Evolutionary conservation across 2,113 vertebrate genomes (phyloP).

Genomic region (Ibidorhyncha struthersii): DNA sequence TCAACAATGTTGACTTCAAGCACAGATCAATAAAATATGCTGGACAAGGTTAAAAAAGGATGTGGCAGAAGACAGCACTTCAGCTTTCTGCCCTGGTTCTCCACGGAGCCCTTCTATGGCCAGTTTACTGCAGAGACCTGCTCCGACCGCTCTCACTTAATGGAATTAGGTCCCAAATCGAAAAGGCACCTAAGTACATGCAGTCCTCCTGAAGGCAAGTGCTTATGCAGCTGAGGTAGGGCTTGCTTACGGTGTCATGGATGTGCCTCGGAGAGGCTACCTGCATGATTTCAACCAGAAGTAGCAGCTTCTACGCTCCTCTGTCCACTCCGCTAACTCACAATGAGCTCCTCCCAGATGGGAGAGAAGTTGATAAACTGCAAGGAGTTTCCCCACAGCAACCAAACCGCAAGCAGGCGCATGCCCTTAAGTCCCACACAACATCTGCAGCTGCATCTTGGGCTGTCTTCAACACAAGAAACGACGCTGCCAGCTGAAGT

Average conservation of each 20-base stretch:
- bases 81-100: background rate
- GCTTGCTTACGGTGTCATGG: background rate
- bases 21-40: background rate
- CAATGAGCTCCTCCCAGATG: background rate
- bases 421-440: rapidly evolving
- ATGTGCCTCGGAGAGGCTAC: no score
- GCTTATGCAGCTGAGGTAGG: background rate
- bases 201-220: background rate
- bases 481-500: background rate
- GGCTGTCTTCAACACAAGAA: background rate
- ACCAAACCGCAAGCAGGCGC: rapidly evolving
- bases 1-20: background rate
- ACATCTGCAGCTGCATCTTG: background rate
- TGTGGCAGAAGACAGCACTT: background rate
- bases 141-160: background rate
- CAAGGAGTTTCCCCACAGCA: background rate
- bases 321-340: background rate
- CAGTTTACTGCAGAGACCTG: background rate
- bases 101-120: background rate
- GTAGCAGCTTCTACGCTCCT: background rate
- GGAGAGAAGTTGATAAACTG: background rate
- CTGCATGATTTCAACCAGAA: background rate
- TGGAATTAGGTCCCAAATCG: background rate
- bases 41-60: background rate
- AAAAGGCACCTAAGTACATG: background rate